Evolutionary conservation across 2,113 vertebrate species (phyloP).

Genomic region (Ailurus styani): DNA sequence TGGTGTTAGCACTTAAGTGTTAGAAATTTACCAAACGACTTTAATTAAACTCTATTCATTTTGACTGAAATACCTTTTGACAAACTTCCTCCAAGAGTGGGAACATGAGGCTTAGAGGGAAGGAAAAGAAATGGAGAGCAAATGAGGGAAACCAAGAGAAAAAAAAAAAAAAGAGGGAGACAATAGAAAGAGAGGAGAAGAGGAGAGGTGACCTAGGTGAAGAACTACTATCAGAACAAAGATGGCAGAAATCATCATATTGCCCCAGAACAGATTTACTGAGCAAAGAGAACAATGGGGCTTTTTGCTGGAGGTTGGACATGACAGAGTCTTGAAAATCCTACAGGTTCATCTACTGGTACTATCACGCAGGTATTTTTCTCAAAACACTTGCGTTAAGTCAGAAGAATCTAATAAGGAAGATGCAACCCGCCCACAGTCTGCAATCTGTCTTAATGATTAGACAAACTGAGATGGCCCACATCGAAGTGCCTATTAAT

Average conservation of each 20-base stretch:
- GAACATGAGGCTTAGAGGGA: neutral
- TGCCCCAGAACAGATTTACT: neutral
- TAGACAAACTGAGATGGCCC: neutral
- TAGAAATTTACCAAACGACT: neutral
- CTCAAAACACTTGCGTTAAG: neutral
- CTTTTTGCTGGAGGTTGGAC: neutral
- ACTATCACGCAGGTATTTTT: neutral
- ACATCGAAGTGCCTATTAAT: neutral
- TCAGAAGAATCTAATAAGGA: neutral
- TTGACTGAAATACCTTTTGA: constrained; percentile 11
- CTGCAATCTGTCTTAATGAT: neutral
- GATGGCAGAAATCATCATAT: neutral
- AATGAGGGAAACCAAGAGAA: neutral
- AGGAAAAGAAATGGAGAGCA: neutral
- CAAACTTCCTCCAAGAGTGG: neutral
- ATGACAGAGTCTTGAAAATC: neutral
- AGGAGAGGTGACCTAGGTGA: neutral
- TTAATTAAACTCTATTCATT: neutral
- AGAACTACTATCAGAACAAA: neutral
- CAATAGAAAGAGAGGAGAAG: neutral
- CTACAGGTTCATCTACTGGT: neutral
- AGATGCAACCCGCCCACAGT: neutral
- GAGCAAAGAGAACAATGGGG: neutral
- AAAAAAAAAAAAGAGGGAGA: neutral
- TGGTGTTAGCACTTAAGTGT: neutral